Conservation (phyloP, 2,888 invertebrate genomes). For the Phymatocera aterrima region DNA sequence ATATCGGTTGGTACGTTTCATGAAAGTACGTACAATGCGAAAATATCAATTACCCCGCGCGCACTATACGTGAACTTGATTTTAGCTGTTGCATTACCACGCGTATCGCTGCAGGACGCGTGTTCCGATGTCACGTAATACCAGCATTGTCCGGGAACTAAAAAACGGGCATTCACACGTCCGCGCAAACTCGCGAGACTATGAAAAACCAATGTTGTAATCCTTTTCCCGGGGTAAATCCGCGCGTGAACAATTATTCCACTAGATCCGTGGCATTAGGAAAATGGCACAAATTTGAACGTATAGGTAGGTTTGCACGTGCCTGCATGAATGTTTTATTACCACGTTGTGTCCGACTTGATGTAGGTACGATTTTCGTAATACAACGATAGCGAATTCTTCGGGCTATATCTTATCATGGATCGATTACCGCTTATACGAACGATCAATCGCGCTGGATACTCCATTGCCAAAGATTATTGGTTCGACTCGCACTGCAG, state of each 20-base stretch:
- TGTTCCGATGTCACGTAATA: too few species aligned
- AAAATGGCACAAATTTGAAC: background rate
- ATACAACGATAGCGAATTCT: too few species aligned
- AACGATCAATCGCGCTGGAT: background rate
- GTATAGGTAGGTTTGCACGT: too few species aligned
- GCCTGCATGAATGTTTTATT: too few species aligned
- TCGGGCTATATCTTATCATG: background rate
- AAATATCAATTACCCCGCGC: constrained; percentile 25
- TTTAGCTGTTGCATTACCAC: background rate
- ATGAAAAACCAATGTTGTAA: background rate
- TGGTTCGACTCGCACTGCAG: background rate
- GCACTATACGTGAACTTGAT: background rate
- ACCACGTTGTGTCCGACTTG: too few species aligned
- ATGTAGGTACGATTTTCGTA: too few species aligned
- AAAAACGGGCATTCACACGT: background rate
- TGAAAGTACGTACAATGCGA: background rate
- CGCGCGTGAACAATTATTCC: background rate
- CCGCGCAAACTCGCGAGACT: background rate
- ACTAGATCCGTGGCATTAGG: background rate
- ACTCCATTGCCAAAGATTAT: background rate
- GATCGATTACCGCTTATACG: constrained; percentile 7
- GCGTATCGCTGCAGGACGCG: too few species aligned
- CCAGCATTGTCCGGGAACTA: background rate
- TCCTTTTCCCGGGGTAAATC: constrained; percentile 1
- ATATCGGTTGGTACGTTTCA: constrained; percentile 5